Base-by-base conservation (phyloP, 1,140 invertebrate genomes). In the Drosophila hydei region DNA sequence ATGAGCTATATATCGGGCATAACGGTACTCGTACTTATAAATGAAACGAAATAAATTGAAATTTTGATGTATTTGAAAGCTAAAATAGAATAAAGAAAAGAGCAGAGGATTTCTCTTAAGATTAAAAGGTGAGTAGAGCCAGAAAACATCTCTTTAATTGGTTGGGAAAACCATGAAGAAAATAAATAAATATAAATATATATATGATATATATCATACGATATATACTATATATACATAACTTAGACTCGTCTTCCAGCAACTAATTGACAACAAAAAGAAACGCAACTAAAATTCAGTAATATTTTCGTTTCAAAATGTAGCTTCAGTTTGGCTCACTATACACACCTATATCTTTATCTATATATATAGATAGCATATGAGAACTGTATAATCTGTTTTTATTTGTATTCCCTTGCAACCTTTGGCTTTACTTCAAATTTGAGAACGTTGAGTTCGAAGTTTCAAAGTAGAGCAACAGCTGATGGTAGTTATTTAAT, bases 231-330 rank as follows among this genome's bases (percentile, higher is more conserved):
- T 30, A 40, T 19, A 51, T 68, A 79, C 43, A 60, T 59, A 79
- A 83, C 75, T 88, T 83, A 88, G 83, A 88, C 83, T 88, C 75
- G 83, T 88, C 83, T 88, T 88, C 83, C 83, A 88, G 83, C 61
- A 87, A 88, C 83, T 73, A 81, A 81, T 87, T 87, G 74, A 87
- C 48, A 78, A 80, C 56, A 73, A 64, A 40, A 40, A 51, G 14
- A 18, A 84, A 74, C 67, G 38, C 40, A 70, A 38, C 58, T 36
- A 58, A 6, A 45, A 30, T 52, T 59, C 8, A 51, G 9, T 43
- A 47, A 23, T 21, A 19, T 27, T 36, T 56, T 67, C 8, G 42
- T 48, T 47, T 43, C 0, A n/a, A 1, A 19, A 38, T 18, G 18
- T 55, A 23, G 18, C 2, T 33, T 72, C 45, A 19, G 25, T 60